phyloP scores from a whole-genome alignment of 2,888 invertebrate genomes.

The Drosophila tripunctata region DNA sequence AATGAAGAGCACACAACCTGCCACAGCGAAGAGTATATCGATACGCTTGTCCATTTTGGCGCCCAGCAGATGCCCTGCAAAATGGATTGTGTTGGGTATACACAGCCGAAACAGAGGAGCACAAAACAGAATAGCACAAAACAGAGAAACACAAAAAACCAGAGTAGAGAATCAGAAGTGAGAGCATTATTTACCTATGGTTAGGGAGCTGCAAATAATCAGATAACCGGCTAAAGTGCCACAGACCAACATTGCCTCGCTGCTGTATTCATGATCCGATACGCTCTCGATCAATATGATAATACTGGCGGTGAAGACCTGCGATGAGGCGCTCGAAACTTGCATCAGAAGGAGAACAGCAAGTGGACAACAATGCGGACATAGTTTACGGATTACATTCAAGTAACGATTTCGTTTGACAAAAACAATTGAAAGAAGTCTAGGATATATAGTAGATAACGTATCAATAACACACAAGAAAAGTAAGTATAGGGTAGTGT shows the following conservation, averaged over 20 bases:
- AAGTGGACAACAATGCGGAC: slow-evolving; percentile 14
- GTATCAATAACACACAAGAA: too few species aligned
- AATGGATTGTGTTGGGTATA: too few species aligned
- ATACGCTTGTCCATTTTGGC: slow-evolving; percentile 75
- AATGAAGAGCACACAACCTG: slow-evolving; percentile 70
- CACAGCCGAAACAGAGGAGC: neutral
- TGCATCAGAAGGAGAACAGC: slow-evolving; percentile 29
- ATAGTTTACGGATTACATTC: slow-evolving; percentile 5
- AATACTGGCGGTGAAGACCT: slow-evolving; percentile 70
- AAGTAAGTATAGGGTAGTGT: too few species aligned
- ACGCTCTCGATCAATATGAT: slow-evolving; percentile 75
- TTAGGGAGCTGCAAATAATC: slow-evolving; percentile 71
- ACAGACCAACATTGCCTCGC: slow-evolving; percentile 79
- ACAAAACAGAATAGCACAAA: too few species aligned
- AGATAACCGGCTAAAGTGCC: slow-evolving; percentile 78
- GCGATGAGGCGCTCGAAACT: slow-evolving; percentile 32
- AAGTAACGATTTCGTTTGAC: too few species aligned
- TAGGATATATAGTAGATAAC: too few species aligned
- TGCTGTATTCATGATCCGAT: slow-evolving; percentile 69
- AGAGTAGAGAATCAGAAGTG: too few species aligned
- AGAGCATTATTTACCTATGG: slow-evolving; percentile 81
- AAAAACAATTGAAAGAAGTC: too few species aligned
- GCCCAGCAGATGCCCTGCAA: slow-evolving; percentile 71
- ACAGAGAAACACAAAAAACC: too few species aligned
- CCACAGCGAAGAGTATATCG: slow-evolving; percentile 71